Evolutionary conservation across 1,140 invertebrate species (phyloP).

Genomic region (Limonius californicus): DNA sequence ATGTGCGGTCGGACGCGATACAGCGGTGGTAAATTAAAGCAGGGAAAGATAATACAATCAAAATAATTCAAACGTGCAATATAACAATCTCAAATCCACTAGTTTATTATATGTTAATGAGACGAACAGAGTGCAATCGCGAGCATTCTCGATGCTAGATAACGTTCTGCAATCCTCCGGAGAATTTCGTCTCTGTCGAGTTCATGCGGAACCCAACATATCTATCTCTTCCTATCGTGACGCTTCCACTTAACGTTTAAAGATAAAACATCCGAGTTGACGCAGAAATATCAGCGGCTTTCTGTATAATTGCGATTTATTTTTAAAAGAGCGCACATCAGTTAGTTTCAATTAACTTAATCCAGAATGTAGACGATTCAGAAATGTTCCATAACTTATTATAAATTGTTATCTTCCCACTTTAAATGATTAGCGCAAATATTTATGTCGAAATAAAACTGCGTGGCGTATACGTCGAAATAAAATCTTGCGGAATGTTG

Average conservation of each 20-base stretch:
- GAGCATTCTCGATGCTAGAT: conserved; percentile 16
- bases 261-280: conserved; percentile 10
- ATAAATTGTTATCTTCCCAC: neutral
- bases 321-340: neutral
- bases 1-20: no score
- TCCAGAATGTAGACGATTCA: conserved; percentile 1
- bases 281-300: neutral
- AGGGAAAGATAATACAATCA: conserved; percentile 2
- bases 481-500: neutral
- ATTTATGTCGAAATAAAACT: neutral
- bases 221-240: neutral
- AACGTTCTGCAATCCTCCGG: conserved; percentile 1
- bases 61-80: conserved; percentile 11
- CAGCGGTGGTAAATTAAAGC: no score
- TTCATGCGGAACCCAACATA: neutral
- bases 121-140: conserved; percentile 13
- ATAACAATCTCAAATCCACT: conserved; percentile 13
- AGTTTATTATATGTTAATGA: conserved; percentile 18
- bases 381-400: neutral
- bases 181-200: conserved; percentile 1
- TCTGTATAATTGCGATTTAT: conserved; percentile 9
- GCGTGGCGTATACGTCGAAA: neutral
- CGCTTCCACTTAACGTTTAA: neutral
- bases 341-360: conserved; percentile 6
- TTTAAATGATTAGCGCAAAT: neutral